phyloP scores from a whole-genome alignment of 2,113 vertebrate species.

The Chamaetylas fuelleborni region DNA sequence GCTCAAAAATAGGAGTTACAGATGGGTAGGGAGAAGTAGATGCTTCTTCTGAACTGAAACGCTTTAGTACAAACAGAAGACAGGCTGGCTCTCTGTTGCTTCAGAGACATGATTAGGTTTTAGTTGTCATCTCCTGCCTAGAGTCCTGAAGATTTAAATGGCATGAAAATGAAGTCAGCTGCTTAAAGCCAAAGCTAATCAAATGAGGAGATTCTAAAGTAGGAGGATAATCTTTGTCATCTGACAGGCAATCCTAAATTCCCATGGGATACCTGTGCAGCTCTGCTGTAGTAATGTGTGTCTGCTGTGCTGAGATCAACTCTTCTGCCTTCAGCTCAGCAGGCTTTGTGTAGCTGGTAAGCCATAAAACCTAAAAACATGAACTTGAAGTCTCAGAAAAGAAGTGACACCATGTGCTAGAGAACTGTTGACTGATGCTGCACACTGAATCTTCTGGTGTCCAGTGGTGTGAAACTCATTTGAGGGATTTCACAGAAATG shows the following conservation, averaged over 20 bases:
- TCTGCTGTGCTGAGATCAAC: neutral
- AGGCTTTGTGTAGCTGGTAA: neutral
- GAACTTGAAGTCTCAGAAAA: neutral
- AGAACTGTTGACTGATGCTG: neutral
- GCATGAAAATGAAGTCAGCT: constrained; percentile 15
- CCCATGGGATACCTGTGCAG: neutral
- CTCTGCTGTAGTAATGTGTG: neutral
- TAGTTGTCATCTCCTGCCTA: neutral
- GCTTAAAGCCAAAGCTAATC: constrained; percentile 21
- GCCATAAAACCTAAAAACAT: neutral
- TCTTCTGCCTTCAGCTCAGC: neutral
- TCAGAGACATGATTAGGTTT: neutral
- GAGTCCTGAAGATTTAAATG: neutral
- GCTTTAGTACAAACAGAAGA: neutral
- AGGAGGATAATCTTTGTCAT: constrained; percentile 12
- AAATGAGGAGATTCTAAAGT: constrained; percentile 18
- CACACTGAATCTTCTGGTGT: fast-evolving
- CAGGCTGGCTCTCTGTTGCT: neutral
- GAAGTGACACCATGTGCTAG: neutral
- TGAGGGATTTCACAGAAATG: neutral
- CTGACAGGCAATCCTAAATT: neutral
- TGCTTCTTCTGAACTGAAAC: neutral
- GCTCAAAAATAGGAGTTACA: neutral
- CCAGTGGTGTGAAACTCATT: neutral
- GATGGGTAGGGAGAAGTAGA: neutral